phyloP scores from a whole-genome alignment of 2,113 vertebrate genomes.

The Scolopax mira region DNA sequence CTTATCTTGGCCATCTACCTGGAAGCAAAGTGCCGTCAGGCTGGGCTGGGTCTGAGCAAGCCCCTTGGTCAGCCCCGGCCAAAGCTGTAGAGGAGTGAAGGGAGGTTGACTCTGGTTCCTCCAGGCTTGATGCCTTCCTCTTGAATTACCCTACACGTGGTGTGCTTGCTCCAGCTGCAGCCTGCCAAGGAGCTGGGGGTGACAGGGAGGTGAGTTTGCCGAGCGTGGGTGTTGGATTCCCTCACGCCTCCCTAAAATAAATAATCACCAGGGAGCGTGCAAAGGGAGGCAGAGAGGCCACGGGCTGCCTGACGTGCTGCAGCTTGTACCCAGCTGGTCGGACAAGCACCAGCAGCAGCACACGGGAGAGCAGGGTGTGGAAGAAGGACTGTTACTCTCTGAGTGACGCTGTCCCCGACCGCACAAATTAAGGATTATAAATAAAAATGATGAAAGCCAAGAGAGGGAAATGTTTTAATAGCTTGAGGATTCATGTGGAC shows the following conservation, averaged over 20 bases:
- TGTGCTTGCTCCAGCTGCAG: not conserved
- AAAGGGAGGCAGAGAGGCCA: not conserved
- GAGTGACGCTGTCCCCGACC: not conserved
- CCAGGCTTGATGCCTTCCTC: not conserved
- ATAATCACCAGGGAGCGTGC: not conserved
- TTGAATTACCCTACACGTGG: not conserved
- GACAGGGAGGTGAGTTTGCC: not conserved
- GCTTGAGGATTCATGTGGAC: not conserved
- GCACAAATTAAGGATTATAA: constrained; percentile 24
- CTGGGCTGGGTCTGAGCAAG: not conserved
- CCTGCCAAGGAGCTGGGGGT: not conserved
- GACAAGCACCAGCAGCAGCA: not conserved
- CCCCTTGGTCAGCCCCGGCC: not conserved
- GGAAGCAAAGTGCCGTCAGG: not conserved
- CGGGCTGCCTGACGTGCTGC: not conserved
- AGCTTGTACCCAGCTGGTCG: not conserved
- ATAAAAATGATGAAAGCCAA: not conserved
- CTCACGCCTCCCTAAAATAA: constrained; percentile 12
- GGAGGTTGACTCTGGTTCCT: not conserved
- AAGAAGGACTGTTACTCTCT: not conserved
- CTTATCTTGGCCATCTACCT: not conserved
- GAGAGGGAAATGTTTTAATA: not conserved
- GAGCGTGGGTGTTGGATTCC: not conserved
- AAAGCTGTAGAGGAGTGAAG: not conserved
- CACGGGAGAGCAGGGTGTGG: not conserved